A percentile compares a stretch with the other conserved stretches of the same genome.
Conservation (phyloP, 2,797 vertebrate species). For the Chrosomus eos region DNA sequence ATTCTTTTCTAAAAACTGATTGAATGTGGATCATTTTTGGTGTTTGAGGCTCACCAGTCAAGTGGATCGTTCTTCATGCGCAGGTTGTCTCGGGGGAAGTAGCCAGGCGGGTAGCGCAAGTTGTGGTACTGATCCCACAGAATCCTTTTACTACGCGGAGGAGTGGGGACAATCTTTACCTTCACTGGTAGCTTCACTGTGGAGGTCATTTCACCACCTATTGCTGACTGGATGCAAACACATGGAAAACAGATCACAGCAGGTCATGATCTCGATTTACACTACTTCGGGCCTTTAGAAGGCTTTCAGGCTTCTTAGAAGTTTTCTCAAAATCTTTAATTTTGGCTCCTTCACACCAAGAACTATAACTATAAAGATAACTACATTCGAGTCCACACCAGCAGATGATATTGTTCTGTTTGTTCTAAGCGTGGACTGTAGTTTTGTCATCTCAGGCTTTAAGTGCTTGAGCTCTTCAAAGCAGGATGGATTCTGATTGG, state of each 20-base stretch:
- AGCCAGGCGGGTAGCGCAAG: constrained; percentile 95
- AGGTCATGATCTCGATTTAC: not conserved
- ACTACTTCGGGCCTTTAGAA: not conserved
- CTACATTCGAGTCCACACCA: not conserved
- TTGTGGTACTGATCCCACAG: constrained; percentile 99
- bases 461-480: not conserved
- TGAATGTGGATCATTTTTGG: not conserved
- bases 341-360: not conserved
- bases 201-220: constrained; percentile 89
- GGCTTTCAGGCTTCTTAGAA: no score
- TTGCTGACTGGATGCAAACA: constrained; percentile 81
- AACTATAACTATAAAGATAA: not conserved
- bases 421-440: not conserved
- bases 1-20: not conserved
- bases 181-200: constrained; percentile 95
- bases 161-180: constrained; percentile 96
- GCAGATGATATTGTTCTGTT: no score
- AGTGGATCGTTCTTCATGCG: constrained; percentile 98
- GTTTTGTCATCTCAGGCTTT: not conserved
- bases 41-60: constrained; percentile 85
- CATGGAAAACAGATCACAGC: not conserved
- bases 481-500: not conserved
- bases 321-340: no score
- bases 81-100: constrained; percentile 96
- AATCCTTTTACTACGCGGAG: constrained; percentile 93